Base-by-base conservation (phyloP, 1,140 invertebrate genomes). In the Glomeris maerens region DNA sequence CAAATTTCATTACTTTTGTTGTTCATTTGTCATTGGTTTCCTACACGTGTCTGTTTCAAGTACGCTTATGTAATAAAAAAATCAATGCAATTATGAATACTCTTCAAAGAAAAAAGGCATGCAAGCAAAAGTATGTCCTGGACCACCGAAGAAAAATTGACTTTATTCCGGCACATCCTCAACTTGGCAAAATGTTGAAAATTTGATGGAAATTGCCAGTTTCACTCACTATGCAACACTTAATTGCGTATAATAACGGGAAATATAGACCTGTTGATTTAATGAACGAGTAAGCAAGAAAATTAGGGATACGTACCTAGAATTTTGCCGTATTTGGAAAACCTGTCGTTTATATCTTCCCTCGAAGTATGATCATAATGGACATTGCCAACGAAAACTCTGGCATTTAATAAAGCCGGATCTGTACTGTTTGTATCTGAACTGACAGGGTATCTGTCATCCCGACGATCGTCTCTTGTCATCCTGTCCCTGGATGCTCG, bases 351-450 rank as follows among this genome's bases (percentile, higher is more conserved):
- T 17, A 88, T 57, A 50, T 84, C 79, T 13, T 78, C 71, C 17
- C 76, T 72, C 4, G 74, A 77, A 27, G 76, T 72, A 5, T 71
- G 69, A 52, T 80, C 76, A 0, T 74, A 74, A 52, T 73, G 72
- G 27, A 87, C 60, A 58, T 80, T 78, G 10, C 83, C 84, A 27
- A 87, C 71, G 62, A 84, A 87, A 57, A 88, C 78, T 44, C 84
- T 70, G 57, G 78, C 74, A 55, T 75, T 75, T 2, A 77, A 73
- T 3, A 81, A 78, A 20, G 74, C 69, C 14, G 80, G 77, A 67
- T 86, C 78, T 40, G 61, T 55, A 53, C 58, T 61, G 27, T 55
- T 59, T 3, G 49, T 50, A 28, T 47, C 40, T 20, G 10, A 38
- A 20, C 49, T 17, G 20, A 14, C 28, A 3, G 26, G 13, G 17